Percentiles rank a stretch among this genome's conserved stretches.
Evolutionary conservation across 2,113 vertebrate genomes (phyloP).

Genomic region (Aptenodytes patagonicus): DNA sequence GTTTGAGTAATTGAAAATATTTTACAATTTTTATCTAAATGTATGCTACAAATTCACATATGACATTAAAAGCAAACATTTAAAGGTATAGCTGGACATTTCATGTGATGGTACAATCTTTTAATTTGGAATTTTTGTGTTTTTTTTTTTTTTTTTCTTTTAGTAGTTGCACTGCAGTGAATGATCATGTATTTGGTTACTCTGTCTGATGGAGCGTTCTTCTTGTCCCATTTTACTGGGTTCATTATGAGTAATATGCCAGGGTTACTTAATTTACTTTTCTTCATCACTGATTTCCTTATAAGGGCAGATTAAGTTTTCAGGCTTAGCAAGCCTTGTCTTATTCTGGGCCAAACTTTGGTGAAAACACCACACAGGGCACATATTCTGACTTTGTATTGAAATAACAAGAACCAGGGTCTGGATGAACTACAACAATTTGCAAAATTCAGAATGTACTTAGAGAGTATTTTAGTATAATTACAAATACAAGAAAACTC

Average conservation of each 20-base stretch:
- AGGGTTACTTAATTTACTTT: background rate
- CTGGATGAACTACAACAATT: background rate
- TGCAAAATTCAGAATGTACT: background rate
- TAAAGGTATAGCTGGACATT: background rate
- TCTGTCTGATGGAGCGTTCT: background rate
- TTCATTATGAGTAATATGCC: background rate
- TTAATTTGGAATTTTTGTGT: background rate
- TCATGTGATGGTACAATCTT: background rate
- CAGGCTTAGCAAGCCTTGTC: background rate
- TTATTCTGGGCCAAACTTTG: background rate
- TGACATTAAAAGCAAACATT: background rate
- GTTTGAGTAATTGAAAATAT: background rate
- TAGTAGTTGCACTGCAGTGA: background rate
- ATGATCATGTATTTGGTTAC: background rate
- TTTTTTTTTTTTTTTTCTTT: background rate
- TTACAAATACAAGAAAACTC: background rate
- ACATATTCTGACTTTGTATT: background rate
- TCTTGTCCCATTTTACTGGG: background rate
- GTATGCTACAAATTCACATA: background rate
- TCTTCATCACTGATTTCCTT: background rate
- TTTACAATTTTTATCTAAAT: background rate
- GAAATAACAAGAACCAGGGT: background rate
- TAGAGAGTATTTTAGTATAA: background rate
- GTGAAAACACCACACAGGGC: background rate
- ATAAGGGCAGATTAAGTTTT: background rate